Conservation (phyloP, 2,888 invertebrate species). For the Agrilus mali region DNA sequence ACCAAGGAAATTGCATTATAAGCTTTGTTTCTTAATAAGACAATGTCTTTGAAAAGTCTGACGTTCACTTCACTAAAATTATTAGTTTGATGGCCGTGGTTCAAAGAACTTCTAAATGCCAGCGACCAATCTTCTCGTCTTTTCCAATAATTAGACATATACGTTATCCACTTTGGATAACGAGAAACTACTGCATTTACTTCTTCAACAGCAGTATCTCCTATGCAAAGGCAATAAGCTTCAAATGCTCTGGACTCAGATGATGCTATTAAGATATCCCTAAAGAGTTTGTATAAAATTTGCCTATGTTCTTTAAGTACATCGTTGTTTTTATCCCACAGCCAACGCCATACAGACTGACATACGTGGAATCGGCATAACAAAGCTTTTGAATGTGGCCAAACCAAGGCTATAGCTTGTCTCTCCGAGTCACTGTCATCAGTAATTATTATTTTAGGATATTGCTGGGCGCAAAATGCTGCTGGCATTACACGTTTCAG, state of each 20-base stretch:
- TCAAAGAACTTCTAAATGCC: not conserved
- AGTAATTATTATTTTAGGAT: conserved; percentile 7
- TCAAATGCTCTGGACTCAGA: not conserved
- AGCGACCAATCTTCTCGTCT: not conserved
- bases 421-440: conserved; percentile 9
- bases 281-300: not conserved
- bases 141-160: too few species aligned
- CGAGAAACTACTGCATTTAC: not conserved
- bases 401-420: conserved; percentile 6
- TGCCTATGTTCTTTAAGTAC: not conserved
- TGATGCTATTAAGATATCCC: not conserved
- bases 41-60: not conserved
- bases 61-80: not conserved
- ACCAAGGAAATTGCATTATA: not conserved
- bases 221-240: too few species aligned
- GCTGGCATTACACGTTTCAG: conserved; percentile 1
- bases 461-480: conserved; percentile 4
- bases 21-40: not conserved
- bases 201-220: not conserved
- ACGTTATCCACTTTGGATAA: too few species aligned
- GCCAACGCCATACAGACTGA: conserved; percentile 8
- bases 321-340: conserved; percentile 8
- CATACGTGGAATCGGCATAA: conserved; percentile 9
- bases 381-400: conserved; percentile 6
- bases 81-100: not conserved